phyloP scores from a whole-genome alignment of 2,888 invertebrate genomes.

The Nemapogon koenigi region DNA sequence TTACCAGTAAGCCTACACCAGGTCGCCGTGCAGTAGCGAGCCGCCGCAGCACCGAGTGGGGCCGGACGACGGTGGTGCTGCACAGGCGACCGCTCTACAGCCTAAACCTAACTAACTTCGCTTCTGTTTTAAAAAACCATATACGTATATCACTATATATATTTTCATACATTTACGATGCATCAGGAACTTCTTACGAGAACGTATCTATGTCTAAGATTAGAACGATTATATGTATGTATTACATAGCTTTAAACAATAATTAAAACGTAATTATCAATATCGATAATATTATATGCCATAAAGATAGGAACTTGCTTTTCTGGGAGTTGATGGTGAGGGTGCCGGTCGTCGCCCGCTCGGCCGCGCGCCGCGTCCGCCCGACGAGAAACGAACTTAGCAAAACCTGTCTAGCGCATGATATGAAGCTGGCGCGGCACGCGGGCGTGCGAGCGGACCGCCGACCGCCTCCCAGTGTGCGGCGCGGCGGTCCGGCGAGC shows the following conservation, averaged over 20 bases:
- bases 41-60: slow-evolving; percentile 11
- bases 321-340: slow-evolving; percentile 63
- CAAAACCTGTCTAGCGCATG: slow-evolving; percentile 65
- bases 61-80: slow-evolving; percentile 23
- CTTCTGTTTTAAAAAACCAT: slow-evolving; percentile 63
- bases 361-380: slow-evolving; percentile 45
- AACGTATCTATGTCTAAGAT: slow-evolving; percentile 66
- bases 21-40: slow-evolving; percentile 36
- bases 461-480: slow-evolving; percentile 59
- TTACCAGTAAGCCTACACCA: slow-evolving; percentile 65
- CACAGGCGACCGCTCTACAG: slow-evolving; percentile 61
- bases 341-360: slow-evolving; percentile 42
- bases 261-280: slow-evolving; percentile 68
- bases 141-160: slow-evolving; percentile 64
- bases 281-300: slow-evolving; percentile 68
- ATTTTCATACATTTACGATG: slow-evolving; percentile 65
- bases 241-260: slow-evolving; percentile 68
- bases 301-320: slow-evolving; percentile 68
- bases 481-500: slow-evolving; percentile 36
- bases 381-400: slow-evolving; percentile 62
- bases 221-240: slow-evolving; percentile 68
- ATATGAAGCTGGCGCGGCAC: slow-evolving; percentile 46
- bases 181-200: slow-evolving; percentile 67
- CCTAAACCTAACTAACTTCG: slow-evolving; percentile 61
- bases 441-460: slow-evolving; percentile 42